These are phyloP conservation scores for Embiotoca jacksoni DNA, from an alignment of 2,113 vertebrate species.

Conservation along the genomic window DNA sequence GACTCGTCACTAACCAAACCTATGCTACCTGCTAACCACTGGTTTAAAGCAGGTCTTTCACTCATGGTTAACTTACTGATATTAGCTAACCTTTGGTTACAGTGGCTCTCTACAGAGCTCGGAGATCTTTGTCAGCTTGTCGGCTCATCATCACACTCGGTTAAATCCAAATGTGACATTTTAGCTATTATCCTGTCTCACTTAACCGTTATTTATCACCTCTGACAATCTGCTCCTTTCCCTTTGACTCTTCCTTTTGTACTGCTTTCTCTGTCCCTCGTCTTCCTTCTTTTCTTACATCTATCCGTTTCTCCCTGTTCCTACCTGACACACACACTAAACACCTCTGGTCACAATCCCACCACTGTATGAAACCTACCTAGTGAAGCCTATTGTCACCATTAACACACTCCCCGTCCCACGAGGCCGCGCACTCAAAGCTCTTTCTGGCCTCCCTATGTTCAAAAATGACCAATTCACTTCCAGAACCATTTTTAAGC, in stretches of 20 bases:
- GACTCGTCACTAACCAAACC: constrained; percentile 27
- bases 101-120: constrained; percentile 36
- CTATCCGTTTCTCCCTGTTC: constrained; percentile 10
- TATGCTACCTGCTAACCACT: constrained; percentile 11
- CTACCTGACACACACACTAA: constrained; percentile 18
- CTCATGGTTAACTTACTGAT: constrained; percentile 26
- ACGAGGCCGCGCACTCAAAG: constrained; percentile 33
- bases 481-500: constrained; percentile 72
- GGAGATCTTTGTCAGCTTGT: constrained; percentile 67
- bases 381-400: constrained; percentile 48
- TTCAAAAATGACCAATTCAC: constrained; percentile 59
- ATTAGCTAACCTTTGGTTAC: constrained; percentile 11
- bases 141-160: constrained; percentile 24
- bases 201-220: not conserved
- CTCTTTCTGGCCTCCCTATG: constrained; percentile 54
- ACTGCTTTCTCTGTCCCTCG: not conserved
- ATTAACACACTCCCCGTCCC: constrained; percentile 11
- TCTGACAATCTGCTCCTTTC: not conserved
- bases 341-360: constrained; percentile 10
- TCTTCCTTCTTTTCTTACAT: constrained; percentile 10
- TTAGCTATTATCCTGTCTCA: constrained; percentile 6
- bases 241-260: constrained; percentile 6
- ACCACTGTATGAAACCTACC: constrained; percentile 39
- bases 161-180: constrained; percentile 44
- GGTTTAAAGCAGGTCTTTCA: constrained; percentile 20